Conservation (phyloP, 1,140 invertebrate species). For the Bombus soroeensis region DNA sequence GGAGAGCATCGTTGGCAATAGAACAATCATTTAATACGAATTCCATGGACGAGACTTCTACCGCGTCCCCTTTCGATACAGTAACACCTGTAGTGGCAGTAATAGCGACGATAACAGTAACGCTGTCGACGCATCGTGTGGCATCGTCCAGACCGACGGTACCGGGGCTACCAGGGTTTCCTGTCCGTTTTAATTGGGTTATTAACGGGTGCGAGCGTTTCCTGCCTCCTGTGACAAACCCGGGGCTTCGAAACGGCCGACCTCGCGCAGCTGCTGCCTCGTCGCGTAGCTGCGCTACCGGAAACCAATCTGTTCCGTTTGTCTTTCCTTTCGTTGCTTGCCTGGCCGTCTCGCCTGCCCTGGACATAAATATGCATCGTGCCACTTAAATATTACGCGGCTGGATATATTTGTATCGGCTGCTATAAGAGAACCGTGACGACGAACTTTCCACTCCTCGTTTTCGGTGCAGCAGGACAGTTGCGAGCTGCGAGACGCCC, state of each 20-base stretch:
- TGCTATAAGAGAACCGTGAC: neutral
- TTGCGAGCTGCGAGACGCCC: no score
- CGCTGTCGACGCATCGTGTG: constrained; percentile 39
- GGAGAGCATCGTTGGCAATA: neutral
- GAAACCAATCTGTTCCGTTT: constrained; percentile 78
- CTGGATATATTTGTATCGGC: constrained; percentile 12
- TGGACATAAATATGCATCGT: constrained; percentile 72
- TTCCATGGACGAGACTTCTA: neutral
- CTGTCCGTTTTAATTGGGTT: constrained; percentile 76
- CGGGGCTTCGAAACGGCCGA: constrained; percentile 42
- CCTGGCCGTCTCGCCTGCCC: constrained; percentile 10
- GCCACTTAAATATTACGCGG: constrained; percentile 56
- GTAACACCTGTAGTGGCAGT: constrained; percentile 45
- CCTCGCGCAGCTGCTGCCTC: constrained; percentile 66
- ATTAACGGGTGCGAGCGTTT: constrained; percentile 75
- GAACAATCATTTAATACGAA: neutral
- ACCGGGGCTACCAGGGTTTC: constrained; percentile 60
- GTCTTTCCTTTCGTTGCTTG: constrained; percentile 61
- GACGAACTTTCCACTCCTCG: neutral
- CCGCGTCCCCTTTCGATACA: neutral
- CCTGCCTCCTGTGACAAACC: constrained; percentile 74
- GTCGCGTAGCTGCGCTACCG: constrained; percentile 46
- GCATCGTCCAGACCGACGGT: constrained; percentile 14
- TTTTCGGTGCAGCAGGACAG: neutral
- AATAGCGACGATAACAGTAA: constrained; percentile 50